Evolutionary conservation across 2,888 invertebrate species (phyloP), one percentile per base, ranked within the genome.

Genomic region (Agrypnus murinus): DNA sequence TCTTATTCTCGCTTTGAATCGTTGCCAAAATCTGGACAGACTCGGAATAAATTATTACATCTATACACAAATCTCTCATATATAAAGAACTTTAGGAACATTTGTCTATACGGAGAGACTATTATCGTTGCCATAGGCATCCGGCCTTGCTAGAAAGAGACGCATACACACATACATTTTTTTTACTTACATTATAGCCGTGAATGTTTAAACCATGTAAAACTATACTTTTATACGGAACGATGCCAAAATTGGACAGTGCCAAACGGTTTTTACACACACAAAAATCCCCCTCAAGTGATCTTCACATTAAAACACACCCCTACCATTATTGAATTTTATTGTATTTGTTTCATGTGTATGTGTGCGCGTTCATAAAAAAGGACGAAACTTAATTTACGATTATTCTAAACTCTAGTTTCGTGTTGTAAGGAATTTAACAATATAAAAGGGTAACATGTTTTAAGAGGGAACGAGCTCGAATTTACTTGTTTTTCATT

Each of bases 51-150:
- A 74, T 74, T 74, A 74, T 71, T 71, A 64, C 71, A 74, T 69
- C 74, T 74, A 71, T 74, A 74, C 71, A 74, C 74, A 74, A 74
- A 74, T 74, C 71, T 73, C 67, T 71, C 71, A 74, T 74, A 74
- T 72, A 72, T 72, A 72, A 72, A 62, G 72, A 69, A 72, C 68
- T 72, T 67, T 68, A 65, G 65, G 65, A 72, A 65, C 72, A 65
- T 72, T 72, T 72, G 72, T 72, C 65, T 68, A 59, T 63, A 64
- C 68, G 60, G 65, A 71, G 66, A 67, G 71, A 71, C 68, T 71
- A 67, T 71, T 71, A 71, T 68, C 68, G 60, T 64, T 67, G 64
- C 67, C 50, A 64, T 71, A 64, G 46, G 40, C 64, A 59, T 68
- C 65, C 68, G 68, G 64, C 67, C 68, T 63, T 71, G 68, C 46